Evolutionary conservation across 2,797 vertebrate genomes (phyloP).

Genomic region (Acridotheres tristis): DNA sequence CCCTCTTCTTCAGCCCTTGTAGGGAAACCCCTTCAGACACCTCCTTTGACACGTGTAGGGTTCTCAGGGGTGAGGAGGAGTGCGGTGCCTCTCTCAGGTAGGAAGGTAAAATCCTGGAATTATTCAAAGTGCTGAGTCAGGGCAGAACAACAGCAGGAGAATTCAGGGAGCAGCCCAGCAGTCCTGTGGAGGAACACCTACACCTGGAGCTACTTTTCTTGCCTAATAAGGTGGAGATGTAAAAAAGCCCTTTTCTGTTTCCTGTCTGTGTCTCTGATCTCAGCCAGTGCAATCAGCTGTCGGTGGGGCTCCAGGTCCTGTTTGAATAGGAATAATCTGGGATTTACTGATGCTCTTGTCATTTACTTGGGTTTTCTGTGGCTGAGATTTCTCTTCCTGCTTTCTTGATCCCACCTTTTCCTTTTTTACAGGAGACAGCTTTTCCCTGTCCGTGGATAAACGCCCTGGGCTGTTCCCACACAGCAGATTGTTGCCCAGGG

Average conservation of each 20-base stretch:
- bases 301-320: neutral
- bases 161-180: neutral
- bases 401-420: neutral
- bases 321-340: neutral
- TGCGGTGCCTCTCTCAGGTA: neutral
- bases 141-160: neutral
- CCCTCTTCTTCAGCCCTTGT: neutral
- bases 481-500: neutral
- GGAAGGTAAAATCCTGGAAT: neutral
- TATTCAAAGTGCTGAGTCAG: neutral
- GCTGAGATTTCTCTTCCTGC: neutral
- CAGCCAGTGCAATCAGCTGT: neutral
- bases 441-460: accelerated
- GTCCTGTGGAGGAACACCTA: neutral
- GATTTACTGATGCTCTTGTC: neutral
- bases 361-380: neutral
- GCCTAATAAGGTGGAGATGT: neutral
- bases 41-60: accelerated
- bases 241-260: neutral
- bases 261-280: neutral
- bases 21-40: accelerated
- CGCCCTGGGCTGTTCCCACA: neutral
- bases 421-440: accelerated
- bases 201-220: neutral
- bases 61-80: neutral